A percentile compares a stretch with the other conserved stretches of the same genome.
Conservation (phyloP, 2,797 vertebrate species). For the Clarias fuscus region DNA sequence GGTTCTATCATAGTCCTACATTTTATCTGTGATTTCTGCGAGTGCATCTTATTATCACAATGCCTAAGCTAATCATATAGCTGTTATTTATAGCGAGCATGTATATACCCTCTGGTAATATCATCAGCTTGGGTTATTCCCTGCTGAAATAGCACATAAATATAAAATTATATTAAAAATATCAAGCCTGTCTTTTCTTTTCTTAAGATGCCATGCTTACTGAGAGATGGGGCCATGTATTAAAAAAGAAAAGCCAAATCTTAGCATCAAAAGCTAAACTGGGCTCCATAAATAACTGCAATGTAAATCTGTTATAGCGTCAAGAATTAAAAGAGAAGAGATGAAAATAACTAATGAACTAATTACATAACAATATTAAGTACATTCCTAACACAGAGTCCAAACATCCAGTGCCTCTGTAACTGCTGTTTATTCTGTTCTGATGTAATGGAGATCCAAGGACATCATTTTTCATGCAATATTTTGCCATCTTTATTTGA, state of each 20-base stretch:
- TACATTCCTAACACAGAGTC: not conserved
- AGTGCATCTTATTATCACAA: not conserved
- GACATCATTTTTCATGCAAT: slow-evolving; percentile 6
- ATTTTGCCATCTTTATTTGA: slow-evolving; percentile 22
- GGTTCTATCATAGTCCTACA: not conserved
- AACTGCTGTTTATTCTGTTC: not conserved
- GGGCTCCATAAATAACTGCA: slow-evolving; percentile 11
- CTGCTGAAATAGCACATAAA: slow-evolving; percentile 2
- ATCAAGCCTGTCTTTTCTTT: not conserved
- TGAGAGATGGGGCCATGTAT: not conserved
- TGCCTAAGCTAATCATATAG: not conserved
- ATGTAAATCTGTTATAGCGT: not conserved
- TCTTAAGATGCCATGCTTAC: not conserved
- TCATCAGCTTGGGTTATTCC: not conserved
- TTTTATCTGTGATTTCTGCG: not conserved
- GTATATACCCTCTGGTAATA: not conserved
- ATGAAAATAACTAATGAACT: slow-evolving; percentile 3
- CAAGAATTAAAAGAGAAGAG: not conserved
- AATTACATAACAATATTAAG: slow-evolving; percentile 8
- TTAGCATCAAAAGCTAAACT: slow-evolving; percentile 13
- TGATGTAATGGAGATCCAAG: not conserved
- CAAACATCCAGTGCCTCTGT: not conserved
- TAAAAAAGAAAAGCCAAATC: not conserved
- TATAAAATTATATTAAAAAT: slow-evolving; percentile 2
- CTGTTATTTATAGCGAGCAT: not conserved